Evolutionary conservation across 2,113 vertebrate species (phyloP).

Genomic region (Charadrius vociferus): DNA sequence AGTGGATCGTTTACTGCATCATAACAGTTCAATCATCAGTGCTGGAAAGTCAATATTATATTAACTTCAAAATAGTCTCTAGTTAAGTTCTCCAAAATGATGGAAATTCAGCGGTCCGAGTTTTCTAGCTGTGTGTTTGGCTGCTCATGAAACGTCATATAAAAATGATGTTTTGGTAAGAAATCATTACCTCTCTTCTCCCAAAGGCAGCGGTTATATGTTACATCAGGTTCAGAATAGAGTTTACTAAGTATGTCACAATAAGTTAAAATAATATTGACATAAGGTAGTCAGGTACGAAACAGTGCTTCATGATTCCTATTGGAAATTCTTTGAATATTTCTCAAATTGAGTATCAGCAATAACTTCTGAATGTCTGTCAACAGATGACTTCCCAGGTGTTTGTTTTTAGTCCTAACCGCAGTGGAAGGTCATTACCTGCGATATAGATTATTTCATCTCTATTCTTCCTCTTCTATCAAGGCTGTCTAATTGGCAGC

Average conservation of each 20-base stretch:
- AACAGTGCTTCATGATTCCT: background rate
- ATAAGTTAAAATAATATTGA: background rate
- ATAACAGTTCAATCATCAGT: constrained; percentile 31
- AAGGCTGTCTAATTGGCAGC: background rate
- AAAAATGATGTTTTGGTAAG: constrained; percentile 35
- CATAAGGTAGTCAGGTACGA: background rate
- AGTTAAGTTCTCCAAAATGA: constrained; percentile 26
- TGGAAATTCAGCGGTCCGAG: constrained; percentile 7
- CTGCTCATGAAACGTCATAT: constrained; percentile 6
- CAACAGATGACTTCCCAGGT: constrained; percentile 6
- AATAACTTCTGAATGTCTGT: background rate
- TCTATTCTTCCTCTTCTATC: background rate
- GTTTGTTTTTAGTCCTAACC: background rate
- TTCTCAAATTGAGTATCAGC: background rate
- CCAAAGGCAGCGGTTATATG: background rate
- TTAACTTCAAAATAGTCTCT: constrained; percentile 25
- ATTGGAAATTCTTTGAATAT: background rate
- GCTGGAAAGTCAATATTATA: constrained; percentile 54
- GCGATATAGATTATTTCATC: background rate
- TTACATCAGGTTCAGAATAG: background rate
- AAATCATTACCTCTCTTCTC: background rate
- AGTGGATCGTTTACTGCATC: background rate
- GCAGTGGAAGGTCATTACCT: background rate
- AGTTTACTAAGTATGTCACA: background rate
- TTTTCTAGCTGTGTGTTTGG: background rate